These are phyloP conservation scores for Myopa testacea DNA, from an alignment of 2,888 invertebrate species.

Conservation along the genomic window DNA sequence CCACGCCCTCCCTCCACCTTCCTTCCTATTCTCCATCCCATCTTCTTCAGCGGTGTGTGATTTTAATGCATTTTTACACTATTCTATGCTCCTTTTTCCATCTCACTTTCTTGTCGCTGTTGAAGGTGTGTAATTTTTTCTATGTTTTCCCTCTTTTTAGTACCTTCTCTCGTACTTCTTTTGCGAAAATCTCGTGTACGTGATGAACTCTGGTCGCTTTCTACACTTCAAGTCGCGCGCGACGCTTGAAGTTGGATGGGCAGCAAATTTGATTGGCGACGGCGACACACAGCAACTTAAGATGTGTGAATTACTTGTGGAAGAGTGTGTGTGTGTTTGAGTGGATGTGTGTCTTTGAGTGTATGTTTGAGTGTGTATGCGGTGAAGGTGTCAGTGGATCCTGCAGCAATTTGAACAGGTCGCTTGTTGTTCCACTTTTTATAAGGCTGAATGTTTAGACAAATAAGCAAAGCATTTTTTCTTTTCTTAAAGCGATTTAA, in stretches of 20 bases:
- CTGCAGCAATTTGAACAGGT: neutral
- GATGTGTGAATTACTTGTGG: neutral
- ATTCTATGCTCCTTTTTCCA: neutral
- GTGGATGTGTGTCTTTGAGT: no score
- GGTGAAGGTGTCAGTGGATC: neutral
- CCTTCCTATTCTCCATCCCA: no score
- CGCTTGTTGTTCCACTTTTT: neutral
- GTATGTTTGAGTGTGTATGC: conserved; percentile 15
- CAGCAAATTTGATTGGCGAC: conserved; percentile 5
- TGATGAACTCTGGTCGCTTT: conserved; percentile 17
- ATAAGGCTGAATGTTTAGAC: neutral
- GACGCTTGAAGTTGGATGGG: neutral
- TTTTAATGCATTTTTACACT: conserved; percentile 4
- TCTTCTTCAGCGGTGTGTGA: no score
- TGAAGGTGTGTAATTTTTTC: neutral
- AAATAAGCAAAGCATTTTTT: neutral
- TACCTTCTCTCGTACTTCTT: neutral
- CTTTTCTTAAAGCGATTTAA: neutral
- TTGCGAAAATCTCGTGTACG: conserved; percentile 20
- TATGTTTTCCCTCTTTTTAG: neutral
- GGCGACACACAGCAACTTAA: neutral
- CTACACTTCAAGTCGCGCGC: neutral
- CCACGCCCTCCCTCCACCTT: neutral
- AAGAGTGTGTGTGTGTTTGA: neutral
- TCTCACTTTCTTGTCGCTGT: neutral